phyloP scores from a whole-genome alignment of 2,113 vertebrate species.

The Cryptotis parvus region DNA sequence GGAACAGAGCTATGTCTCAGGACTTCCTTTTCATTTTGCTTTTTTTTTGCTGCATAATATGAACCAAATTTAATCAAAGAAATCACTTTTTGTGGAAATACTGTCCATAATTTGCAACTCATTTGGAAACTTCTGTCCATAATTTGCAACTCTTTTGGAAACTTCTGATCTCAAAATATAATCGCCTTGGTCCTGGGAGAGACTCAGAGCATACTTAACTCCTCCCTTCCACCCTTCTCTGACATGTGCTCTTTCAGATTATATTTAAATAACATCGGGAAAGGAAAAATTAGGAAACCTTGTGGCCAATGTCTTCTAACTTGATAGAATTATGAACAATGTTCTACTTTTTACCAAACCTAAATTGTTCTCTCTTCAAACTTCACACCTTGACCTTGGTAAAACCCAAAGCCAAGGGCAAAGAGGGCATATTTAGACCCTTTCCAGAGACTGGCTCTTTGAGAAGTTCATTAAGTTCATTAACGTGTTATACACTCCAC shows the following conservation, averaged over 20 bases:
- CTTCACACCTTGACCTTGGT: slow-evolving; percentile 1
- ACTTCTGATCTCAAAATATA: slow-evolving; percentile 53
- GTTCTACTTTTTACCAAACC: slow-evolving; percentile 8
- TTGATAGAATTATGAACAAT: slow-evolving; percentile 49
- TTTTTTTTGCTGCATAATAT: slow-evolving; percentile 63
- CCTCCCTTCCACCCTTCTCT: slow-evolving; percentile 11
- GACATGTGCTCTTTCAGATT: slow-evolving; percentile 61
- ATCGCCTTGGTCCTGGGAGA: slow-evolving; percentile 63
- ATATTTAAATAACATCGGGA: slow-evolving; percentile 55
- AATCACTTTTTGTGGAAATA: slow-evolving; percentile 64
- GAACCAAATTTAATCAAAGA: slow-evolving; percentile 69
- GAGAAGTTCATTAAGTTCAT: slow-evolving; percentile 11
- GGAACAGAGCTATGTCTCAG: slow-evolving; percentile 69
- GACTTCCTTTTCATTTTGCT: slow-evolving; percentile 68
- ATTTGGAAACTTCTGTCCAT: slow-evolving; percentile 65
- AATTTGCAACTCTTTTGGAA: slow-evolving; percentile 68
- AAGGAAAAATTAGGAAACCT: slow-evolving; percentile 46
- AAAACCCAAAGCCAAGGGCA: not conserved
- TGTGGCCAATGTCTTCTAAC: not conserved
- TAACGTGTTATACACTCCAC: not conserved
- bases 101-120: slow-evolving; percentile 66
- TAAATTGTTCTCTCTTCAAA: not conserved
- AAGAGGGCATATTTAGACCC: not conserved
- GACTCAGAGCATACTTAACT: slow-evolving; percentile 54
- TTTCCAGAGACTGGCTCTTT: slow-evolving; percentile 11